phyloP scores from a whole-genome alignment of 2,797 vertebrate species.

The Microtus obscurus region DNA sequence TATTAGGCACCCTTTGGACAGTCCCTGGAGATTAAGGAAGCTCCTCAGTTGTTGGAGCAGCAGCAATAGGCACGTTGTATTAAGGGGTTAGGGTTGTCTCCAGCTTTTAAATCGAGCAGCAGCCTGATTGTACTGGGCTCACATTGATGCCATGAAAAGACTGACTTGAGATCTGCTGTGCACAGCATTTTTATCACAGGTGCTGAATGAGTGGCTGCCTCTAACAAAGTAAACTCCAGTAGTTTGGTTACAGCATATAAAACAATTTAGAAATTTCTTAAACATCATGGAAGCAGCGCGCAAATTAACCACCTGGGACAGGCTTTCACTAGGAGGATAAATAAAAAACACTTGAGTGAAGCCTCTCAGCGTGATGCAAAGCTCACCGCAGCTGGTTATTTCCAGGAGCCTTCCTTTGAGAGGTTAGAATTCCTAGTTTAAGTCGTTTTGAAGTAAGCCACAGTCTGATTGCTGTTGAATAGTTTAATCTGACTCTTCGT shows the following conservation, averaged over 20 bases:
- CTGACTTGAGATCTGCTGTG: neutral
- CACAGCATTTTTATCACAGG: neutral
- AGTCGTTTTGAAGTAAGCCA: neutral
- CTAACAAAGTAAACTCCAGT: neutral
- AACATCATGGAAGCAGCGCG: neutral
- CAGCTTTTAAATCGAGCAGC: neutral
- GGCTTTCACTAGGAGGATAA: neutral
- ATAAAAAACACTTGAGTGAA: neutral
- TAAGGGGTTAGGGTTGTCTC: neutral
- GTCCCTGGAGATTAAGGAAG: neutral
- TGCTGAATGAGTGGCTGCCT: neutral
- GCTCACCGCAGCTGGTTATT: neutral
- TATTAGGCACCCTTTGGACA: neutral
- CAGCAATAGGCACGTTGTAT: neutral
- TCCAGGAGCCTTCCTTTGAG: neutral
- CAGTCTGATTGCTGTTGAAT: neutral
- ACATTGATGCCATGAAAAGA: neutral
- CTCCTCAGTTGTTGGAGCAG: neutral
- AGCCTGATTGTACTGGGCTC: neutral
- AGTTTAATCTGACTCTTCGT: neutral
- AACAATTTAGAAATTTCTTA: constrained; percentile 39
- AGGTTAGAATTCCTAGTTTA: constrained; percentile 15
- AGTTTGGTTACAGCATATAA: neutral
- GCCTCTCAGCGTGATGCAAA: neutral
- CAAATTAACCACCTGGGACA: neutral